These are phyloP conservation scores for Ligdia adustata DNA, from an alignment of 2,888 invertebrate species.

Conservation along the genomic window DNA sequence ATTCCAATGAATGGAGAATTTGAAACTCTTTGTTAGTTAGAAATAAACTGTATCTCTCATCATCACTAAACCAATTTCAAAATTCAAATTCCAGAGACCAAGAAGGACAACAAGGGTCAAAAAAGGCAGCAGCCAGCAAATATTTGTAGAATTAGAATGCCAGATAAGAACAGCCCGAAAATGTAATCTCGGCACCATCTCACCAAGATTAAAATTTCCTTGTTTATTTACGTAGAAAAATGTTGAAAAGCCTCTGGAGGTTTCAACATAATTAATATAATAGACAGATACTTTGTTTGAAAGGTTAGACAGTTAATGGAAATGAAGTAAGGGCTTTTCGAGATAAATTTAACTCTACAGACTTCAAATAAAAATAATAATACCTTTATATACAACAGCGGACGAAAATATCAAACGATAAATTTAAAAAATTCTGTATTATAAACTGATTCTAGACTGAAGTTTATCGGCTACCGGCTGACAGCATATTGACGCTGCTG, in stretches of 20 bases:
- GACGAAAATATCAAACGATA: too few species aligned
- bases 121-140: conserved; percentile 47
- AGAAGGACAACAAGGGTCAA: conserved; percentile 18
- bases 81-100: not conserved
- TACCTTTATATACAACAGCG: too few species aligned
- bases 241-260: conserved; percentile 7
- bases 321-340: conserved; percentile 4
- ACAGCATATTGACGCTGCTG: too few species aligned
- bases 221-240: conserved; percentile 33
- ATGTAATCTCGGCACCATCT: conserved; percentile 56
- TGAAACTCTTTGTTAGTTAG: too few species aligned
- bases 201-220: conserved; percentile 55
- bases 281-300: conserved; percentile 8
- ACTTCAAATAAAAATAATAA: too few species aligned
- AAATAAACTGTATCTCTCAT: too few species aligned
- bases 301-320: too few species aligned
- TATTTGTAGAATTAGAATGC: conserved; percentile 54
- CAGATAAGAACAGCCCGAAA: conserved; percentile 56
- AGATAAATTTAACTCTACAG: too few species aligned
- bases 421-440: too few species aligned
- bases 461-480: too few species aligned
- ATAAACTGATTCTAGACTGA: too few species aligned
- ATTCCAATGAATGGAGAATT: too few species aligned
- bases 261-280: conserved; percentile 18
- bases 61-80: not conserved